These are phyloP conservation scores for Rana temporaria DNA, from an alignment of 2,113 vertebrate genomes.

Conservation along the genomic window DNA sequence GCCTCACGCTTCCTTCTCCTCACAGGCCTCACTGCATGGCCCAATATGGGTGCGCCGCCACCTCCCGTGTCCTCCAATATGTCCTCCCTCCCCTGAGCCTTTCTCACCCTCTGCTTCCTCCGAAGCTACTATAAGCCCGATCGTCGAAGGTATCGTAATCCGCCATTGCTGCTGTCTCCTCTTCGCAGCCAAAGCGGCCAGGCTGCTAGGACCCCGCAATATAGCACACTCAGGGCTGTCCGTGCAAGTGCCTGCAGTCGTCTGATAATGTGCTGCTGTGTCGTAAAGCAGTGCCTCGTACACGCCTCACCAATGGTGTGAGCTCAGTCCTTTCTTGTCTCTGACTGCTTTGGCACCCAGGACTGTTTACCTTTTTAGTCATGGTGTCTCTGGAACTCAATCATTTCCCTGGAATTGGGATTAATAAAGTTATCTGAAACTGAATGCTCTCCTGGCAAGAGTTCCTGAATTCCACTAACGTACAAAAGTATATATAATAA, in stretches of 20 bases:
- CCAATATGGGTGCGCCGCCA: not conserved
- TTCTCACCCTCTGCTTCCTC: constrained; percentile 90
- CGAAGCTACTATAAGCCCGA: constrained; percentile 93
- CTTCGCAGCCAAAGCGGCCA: constrained; percentile 79
- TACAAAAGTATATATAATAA: no score
- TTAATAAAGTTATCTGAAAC: no score
- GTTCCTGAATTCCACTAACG: no score
- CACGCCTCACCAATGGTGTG: no score
- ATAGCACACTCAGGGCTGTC: constrained; percentile 78
- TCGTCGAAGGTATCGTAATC: constrained; percentile 94
- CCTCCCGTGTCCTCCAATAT: not conserved
- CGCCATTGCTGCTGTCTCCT: constrained; percentile 88
- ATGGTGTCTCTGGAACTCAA: no score
- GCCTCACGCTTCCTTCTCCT: constrained; percentile 53
- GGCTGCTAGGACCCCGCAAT: constrained; percentile 81
- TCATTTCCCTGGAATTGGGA: no score
- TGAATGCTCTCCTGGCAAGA: no score
- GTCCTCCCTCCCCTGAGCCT: not conserved
- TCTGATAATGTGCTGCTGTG: not conserved
- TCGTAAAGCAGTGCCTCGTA: not conserved
- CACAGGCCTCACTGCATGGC: not conserved
- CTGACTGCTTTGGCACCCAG: no score
- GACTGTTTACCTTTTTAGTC: no score
- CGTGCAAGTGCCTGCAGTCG: constrained; percentile 74
- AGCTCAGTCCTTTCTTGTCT: no score